phyloP scores from a whole-genome alignment of 2,113 vertebrate genomes.

The Mesoclemmys tuberculata region DNA sequence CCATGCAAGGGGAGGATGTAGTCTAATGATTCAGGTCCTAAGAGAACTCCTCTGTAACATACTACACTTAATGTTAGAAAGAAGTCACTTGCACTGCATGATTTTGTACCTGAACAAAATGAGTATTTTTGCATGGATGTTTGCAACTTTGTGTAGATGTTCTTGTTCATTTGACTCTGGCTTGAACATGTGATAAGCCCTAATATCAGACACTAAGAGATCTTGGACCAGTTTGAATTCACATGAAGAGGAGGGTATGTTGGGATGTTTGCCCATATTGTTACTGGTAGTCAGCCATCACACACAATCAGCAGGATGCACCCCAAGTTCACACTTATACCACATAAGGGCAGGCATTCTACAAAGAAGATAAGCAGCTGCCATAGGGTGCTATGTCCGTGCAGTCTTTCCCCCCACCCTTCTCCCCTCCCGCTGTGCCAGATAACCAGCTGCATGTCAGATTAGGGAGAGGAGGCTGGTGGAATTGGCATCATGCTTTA shows the following conservation, averaged over 20 bases:
- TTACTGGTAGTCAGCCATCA: background rate
- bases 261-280: background rate
- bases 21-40: background rate
- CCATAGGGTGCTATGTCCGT: background rate
- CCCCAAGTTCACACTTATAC: background rate
- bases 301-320: background rate
- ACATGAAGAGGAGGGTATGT: background rate
- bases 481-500: conserved; percentile 2
- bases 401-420: background rate
- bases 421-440: background rate
- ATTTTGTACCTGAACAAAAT: background rate
- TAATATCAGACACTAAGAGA: background rate
- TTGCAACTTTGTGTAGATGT: background rate
- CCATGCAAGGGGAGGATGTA: background rate
- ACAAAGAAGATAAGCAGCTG: rapidly evolving
- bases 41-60: background rate
- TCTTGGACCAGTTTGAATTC: background rate
- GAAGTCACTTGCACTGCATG: conserved; percentile 4
- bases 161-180: background rate
- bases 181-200: background rate
- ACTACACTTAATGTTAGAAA: background rate
- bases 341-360: background rate
- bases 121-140: background rate
- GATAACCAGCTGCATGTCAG: background rate
- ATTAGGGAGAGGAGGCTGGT: background rate